A percentile compares a stretch with the other conserved stretches of the same genome.
phyloP scores from a whole-genome alignment of 2,113 vertebrate species.

The Odontesthes bonariensis region DNA sequence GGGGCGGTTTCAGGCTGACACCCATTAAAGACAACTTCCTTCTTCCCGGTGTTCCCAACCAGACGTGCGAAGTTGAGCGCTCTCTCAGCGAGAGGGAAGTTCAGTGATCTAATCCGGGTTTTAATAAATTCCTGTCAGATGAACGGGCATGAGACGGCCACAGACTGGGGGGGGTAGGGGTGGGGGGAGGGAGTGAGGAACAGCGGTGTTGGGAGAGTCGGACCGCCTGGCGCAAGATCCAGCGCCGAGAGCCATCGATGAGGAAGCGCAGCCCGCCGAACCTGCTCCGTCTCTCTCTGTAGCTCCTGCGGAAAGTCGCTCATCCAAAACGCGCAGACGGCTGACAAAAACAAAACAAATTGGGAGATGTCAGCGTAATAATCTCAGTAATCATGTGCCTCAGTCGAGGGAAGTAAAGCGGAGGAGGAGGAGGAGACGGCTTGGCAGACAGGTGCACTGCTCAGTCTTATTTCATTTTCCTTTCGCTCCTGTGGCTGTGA shows the following conservation, averaged over 20 bases:
- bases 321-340: not conserved
- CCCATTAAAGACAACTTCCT: constrained; percentile 50
- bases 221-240: constrained; percentile 31
- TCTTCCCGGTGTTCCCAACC: constrained; percentile 18
- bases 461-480: constrained; percentile 36
- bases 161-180: no score
- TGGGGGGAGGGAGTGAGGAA: constrained; percentile 18
- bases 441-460: constrained; percentile 78
- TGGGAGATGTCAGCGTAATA: constrained; percentile 50
- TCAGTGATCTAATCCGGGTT: constrained; percentile 47
- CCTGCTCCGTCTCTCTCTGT: constrained; percentile 20
- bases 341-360: not conserved
- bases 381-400: constrained; percentile 63
- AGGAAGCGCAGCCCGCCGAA: constrained; percentile 65
- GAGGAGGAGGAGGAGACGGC: constrained; percentile 60
- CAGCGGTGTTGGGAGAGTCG: constrained; percentile 13
- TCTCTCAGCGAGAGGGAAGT: not conserved
- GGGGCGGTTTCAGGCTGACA: constrained; percentile 59
- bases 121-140: constrained; percentile 60
- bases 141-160: constrained; percentile 36
- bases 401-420: constrained; percentile 25
- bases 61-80: not conserved
- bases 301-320: constrained; percentile 12
- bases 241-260: constrained; percentile 46
- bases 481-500: constrained; percentile 19